phyloP scores from a whole-genome alignment of 2,888 invertebrate genomes.

The Protonemura montana region DNA sequence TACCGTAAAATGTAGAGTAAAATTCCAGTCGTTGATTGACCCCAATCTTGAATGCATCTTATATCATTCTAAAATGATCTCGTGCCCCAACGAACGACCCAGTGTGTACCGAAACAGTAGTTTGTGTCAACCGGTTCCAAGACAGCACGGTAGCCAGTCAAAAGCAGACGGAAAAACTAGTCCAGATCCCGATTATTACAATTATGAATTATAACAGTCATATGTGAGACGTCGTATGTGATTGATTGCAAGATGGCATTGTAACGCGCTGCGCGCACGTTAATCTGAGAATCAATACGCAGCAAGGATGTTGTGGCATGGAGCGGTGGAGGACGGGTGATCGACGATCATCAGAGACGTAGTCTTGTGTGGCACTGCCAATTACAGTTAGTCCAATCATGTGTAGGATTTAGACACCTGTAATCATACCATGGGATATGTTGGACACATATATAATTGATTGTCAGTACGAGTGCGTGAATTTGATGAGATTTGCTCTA shows the following conservation, averaged over 20 bases:
- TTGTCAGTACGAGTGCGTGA: conserved; percentile 5
- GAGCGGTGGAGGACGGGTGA: neutral
- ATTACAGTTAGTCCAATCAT: neutral
- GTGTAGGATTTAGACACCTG: neutral
- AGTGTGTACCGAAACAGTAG: neutral
- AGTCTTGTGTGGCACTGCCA: neutral
- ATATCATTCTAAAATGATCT: neutral
- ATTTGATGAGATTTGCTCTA: neutral
- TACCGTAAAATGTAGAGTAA: no score
- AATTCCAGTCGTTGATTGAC: neutral
- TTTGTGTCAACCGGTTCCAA: neutral
- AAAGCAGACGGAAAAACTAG: neutral
- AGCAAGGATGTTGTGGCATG: neutral
- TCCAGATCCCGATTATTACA: neutral
- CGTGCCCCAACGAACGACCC: neutral
- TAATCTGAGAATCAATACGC: neutral
- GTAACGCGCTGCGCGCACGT: neutral
- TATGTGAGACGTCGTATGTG: neutral
- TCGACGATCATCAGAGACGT: neutral
- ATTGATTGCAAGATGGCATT: neutral
- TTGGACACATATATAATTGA: neutral
- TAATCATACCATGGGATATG: conserved; percentile 3
- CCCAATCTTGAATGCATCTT: neutral
- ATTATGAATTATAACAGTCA: conserved; percentile 12
- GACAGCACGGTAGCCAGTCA: neutral